phyloP scores from a whole-genome alignment of 2,888 invertebrate species.

The Noctuana brunneofusca region DNA sequence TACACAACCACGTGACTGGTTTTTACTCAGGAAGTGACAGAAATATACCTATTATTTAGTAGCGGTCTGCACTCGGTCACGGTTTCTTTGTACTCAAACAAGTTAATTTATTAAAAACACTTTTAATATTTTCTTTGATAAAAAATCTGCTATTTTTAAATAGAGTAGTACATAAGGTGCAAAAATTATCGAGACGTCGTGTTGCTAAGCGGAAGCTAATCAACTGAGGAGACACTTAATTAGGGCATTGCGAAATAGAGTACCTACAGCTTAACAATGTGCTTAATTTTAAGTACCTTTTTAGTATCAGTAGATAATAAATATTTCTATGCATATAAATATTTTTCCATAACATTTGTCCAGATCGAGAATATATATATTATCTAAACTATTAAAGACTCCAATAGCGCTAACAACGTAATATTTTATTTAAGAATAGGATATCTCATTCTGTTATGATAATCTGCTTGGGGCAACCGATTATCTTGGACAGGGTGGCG shows the following conservation, averaged over 20 bases:
- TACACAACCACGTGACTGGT: constrained; percentile 41
- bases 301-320: too few species aligned
- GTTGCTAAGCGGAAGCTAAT: background rate
- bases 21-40: constrained; percentile 45
- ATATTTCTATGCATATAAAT: too few species aligned
- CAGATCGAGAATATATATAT: too few species aligned
- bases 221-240: background rate
- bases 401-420: too few species aligned
- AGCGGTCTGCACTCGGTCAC: constrained; percentile 21
- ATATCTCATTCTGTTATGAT: too few species aligned
- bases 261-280: background rate
- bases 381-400: too few species aligned
- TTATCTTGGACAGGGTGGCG: too few species aligned
- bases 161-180: background rate
- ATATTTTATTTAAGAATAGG: too few species aligned
- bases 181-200: background rate
- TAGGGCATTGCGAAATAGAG: background rate
- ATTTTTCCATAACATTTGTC: too few species aligned
- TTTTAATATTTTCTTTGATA: background rate
- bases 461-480: too few species aligned
- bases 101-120: background rate
- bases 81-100: background rate
- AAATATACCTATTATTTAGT: constrained; percentile 21
- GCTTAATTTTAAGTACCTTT: background rate
- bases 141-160: background rate